These are phyloP conservation scores for Spea hammondii DNA, from an alignment of 2,797 vertebrate species.

Conservation along the genomic window DNA sequence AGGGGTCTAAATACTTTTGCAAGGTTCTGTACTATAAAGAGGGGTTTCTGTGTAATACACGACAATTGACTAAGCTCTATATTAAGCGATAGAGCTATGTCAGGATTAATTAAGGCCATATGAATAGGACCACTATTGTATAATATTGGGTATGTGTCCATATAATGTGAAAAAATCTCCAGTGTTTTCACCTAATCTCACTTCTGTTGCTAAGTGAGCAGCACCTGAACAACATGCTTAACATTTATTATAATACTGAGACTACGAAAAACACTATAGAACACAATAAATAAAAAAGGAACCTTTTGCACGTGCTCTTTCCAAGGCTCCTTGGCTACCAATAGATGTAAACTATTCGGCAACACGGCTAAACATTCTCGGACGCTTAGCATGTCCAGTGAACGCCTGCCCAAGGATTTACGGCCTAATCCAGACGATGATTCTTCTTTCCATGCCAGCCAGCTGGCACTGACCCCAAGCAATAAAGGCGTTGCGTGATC, in stretches of 20 bases:
- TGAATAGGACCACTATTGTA: too few relatives aligned
- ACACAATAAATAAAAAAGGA: background rate
- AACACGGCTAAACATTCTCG: constrained; percentile 74
- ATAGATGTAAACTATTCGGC: constrained; percentile 73
- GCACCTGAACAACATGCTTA: background rate
- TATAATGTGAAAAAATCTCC: too few relatives aligned
- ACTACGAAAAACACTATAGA: too few relatives aligned
- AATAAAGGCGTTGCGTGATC: constrained; percentile 82
- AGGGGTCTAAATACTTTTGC: too few relatives aligned
- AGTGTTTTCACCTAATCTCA: too few relatives aligned
- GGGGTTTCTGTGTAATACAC: too few relatives aligned
- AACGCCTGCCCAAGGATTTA: constrained; percentile 65
- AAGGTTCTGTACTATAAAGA: too few relatives aligned
- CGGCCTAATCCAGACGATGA: constrained; percentile 48
- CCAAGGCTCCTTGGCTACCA: constrained; percentile 90
- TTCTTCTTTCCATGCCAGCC: constrained; percentile 74
- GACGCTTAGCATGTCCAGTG: constrained; percentile 61
- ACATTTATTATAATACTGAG: background rate
- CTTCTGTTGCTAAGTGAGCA: too few relatives aligned
- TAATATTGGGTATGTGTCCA: too few relatives aligned
- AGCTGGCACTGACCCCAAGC: constrained; percentile 77
- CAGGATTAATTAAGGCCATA: too few relatives aligned
- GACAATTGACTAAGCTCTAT: too few relatives aligned
- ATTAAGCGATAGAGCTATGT: too few relatives aligned
- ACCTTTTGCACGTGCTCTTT: constrained; percentile 85